Conservation (phyloP, 64 coral and sea anemone genomes). For the Cladopsammia gracilis region DNA sequence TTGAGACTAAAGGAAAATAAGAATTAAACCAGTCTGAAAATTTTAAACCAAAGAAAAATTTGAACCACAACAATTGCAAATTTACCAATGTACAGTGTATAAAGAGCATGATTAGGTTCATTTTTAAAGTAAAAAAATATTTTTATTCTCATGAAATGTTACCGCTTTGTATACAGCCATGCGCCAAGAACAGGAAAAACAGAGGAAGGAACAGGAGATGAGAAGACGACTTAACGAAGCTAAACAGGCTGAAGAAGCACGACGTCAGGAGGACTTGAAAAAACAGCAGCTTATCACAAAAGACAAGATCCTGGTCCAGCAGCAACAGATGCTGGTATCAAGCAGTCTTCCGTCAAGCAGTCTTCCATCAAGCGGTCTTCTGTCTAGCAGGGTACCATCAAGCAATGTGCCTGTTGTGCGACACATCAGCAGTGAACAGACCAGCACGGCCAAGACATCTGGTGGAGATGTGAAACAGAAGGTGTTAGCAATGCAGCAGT, state of each 20-base stretch:
- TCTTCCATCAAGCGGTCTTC: background rate
- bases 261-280: conserved; percentile 74
- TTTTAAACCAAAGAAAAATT: no score
- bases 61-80: no score
- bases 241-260: conserved; percentile 76
- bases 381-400: background rate
- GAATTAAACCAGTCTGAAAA: no score
- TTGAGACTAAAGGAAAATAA: no score
- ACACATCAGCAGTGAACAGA: conserved; percentile 25
- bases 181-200: conserved; percentile 91
- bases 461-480: conserved; percentile 33
- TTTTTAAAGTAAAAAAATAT: no score
- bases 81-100: background rate
- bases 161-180: conserved; percentile 64
- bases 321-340: conserved; percentile 80
- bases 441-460: background rate
- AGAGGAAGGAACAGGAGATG: conserved; percentile 94
- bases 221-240: conserved; percentile 76
- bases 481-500: conserved; percentile 28
- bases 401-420: background rate
- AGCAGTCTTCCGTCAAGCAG: conserved; percentile 22
- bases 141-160: no score
- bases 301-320: conserved; percentile 81
- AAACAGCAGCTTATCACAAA: conserved; percentile 86
- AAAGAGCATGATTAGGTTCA: background rate